Evolutionary conservation across 2,113 vertebrate genomes (phyloP).

Genomic region (Dipodomys spectabilis): DNA sequence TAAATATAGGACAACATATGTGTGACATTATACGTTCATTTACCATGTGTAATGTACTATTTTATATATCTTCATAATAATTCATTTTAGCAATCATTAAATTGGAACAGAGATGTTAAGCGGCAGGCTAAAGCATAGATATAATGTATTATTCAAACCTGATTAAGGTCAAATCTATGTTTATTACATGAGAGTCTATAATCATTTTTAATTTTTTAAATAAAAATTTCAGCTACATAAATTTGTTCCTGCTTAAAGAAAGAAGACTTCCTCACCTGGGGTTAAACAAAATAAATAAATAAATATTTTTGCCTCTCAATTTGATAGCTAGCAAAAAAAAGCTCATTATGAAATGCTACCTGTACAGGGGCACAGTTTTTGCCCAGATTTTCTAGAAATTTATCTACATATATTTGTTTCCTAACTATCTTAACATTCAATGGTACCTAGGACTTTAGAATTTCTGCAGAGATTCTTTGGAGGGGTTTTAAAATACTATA

Average conservation of each 20-base stretch:
- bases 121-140: not conserved
- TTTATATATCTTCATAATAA: not conserved
- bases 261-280: not conserved
- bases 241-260: not conserved
- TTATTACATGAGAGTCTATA: not conserved
- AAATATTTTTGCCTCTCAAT: not conserved
- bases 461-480: not conserved
- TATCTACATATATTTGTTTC: not conserved
- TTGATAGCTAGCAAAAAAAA: not conserved
- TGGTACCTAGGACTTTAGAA: not conserved
- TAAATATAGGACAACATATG: not conserved
- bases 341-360: rapidly evolving
- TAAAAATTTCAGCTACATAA: not conserved
- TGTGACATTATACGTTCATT: not conserved
- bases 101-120: not conserved
- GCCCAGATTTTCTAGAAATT: not conserved
- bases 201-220: not conserved
- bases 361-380: not conserved
- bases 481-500: not conserved
- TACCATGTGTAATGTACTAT: not conserved
- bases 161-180: not conserved
- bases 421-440: not conserved
- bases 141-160: not conserved
- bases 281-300: not conserved
- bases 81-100: not conserved